Base-by-base conservation (phyloP, 2,797 vertebrate genomes). In the Prionace glauca region DNA sequence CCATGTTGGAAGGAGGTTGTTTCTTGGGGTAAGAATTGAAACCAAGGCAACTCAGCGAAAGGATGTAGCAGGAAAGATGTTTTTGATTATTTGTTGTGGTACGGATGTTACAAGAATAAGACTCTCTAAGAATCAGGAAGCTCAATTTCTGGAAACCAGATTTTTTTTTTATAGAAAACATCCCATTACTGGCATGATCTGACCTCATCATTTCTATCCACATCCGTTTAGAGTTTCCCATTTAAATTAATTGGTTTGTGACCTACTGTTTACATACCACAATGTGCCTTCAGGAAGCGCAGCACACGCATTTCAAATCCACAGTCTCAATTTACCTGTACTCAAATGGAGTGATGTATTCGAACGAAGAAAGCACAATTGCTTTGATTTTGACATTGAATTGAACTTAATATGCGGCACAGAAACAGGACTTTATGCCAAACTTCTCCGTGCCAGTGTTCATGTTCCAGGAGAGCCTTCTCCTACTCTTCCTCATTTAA, bases 111-210 rank as follows among this genome's bases (percentile, higher is more conserved):
- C 62, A 36, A 92, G 62, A 92, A 92, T 74, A 74, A 56, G 69
- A 74, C 93, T 94, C 69, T 94, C 93, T 71, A 94, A 94, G 24
- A 65, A 93, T 81, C 95, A 36, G 77, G 95, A 94, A 94, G 74
- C 93, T 45, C 93, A 74, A 94, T 71, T 94, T 65, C 41, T 79
- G 96, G 95, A 95, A 60, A 81, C 95, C 26, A 77, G 71, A 65
- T 95, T 94, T 77, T 56, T 77, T 56, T 60, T 95, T 96, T 97
- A 97, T 98, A 97, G 97, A 97, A 97, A 97, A 97, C 96, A 96
- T 96, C 97, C 97, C 95, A 97, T 97, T 97, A 97, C 97, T 96
- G 96, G 84, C 96, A 96, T 12, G 97, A 96, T 97, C 96, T 97
- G 97, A 97, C 97, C 97, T 97, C 97, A 97, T 97, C 96, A 97